Evolutionary conservation across 2,888 invertebrate genomes (phyloP).

Genomic region (Sinelater perroti): DNA sequence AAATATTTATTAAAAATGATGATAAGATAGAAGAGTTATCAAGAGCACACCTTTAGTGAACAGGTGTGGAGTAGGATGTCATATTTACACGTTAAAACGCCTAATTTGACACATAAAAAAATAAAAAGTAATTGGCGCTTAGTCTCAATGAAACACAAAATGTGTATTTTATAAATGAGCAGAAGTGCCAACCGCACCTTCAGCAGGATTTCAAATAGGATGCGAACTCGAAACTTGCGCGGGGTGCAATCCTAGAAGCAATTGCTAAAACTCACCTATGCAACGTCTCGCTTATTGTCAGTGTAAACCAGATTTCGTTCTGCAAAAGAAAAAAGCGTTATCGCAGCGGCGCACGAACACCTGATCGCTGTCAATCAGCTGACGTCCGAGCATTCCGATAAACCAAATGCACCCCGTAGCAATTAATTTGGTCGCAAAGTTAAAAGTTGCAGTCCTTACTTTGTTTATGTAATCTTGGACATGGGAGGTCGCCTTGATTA

Average conservation of each 20-base stretch:
- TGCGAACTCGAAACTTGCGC: too few species aligned
- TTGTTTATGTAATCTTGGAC: constrained; percentile 43
- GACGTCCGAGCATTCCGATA: neutral
- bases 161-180: too few species aligned
- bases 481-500: constrained; percentile 17
- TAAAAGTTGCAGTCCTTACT: constrained; percentile 29
- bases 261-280: constrained; percentile 1
- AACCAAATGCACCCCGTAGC: neutral
- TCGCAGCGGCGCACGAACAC: neutral
- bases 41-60: too few species aligned
- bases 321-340: constrained; percentile 1
- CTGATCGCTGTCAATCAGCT: neutral
- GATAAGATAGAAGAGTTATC: too few species aligned
- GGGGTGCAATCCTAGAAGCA: neutral
- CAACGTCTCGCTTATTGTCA: constrained; percentile 5
- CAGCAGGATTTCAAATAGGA: too few species aligned
- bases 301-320: constrained; percentile 1
- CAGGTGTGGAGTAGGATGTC: too few species aligned
- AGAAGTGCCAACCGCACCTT: too few species aligned
- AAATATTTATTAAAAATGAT: too few species aligned
- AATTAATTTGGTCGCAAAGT: neutral
- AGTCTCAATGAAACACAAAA: too few species aligned
- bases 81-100: too few species aligned
- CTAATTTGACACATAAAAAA: too few species aligned
- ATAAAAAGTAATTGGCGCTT: too few species aligned